Evolutionary conservation across 2,888 invertebrate species (phyloP).

Genomic region (Griposia aprilina): DNA sequence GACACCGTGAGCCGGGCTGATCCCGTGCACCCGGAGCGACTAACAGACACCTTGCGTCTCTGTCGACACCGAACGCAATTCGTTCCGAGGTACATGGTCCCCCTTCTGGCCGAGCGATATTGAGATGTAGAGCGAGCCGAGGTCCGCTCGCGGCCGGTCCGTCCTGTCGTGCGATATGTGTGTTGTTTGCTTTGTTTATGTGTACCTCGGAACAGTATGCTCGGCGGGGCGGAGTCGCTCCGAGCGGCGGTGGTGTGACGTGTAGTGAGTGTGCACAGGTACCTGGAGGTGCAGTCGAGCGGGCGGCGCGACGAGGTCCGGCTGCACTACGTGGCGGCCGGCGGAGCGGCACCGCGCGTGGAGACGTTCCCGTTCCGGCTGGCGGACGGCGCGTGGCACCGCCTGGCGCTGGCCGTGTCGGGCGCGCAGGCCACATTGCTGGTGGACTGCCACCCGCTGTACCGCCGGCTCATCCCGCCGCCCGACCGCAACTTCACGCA

Average conservation of each 20-base stretch:
- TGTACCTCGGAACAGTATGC: constrained; percentile 91
- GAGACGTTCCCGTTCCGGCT: constrained; percentile 97
- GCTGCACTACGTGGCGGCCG: constrained; percentile 94
- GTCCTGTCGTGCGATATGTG: constrained; percentile 82
- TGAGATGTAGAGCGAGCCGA: constrained; percentile 91
- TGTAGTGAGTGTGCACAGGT: constrained; percentile 90
- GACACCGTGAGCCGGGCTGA: constrained; percentile 79
- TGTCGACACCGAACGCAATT: constrained; percentile 86
- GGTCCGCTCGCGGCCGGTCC: constrained; percentile 84
- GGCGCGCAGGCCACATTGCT: constrained; percentile 95
- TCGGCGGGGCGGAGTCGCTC: constrained; percentile 78
- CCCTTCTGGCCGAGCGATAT: constrained; percentile 90
- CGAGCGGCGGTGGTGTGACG: constrained; percentile 70
- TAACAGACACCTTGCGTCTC: constrained; percentile 80
- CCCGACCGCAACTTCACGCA: constrained; percentile 94
- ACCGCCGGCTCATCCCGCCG: constrained; percentile 94
- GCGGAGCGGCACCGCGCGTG: constrained; percentile 91
- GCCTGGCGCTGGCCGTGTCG: constrained; percentile 95
- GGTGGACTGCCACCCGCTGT: constrained; percentile 96
- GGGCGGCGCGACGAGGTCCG: constrained; percentile 96
- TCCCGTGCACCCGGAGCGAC: constrained; percentile 76
- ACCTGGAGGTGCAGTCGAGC: constrained; percentile 97
- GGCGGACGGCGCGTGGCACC: constrained; percentile 97
- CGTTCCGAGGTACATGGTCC: constrained; percentile 91
- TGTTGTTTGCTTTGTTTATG: constrained; percentile 89